These are phyloP conservation scores for Scrobipalpa atriplicella DNA, from an alignment of 2,888 invertebrate genomes.

Conservation along the genomic window DNA sequence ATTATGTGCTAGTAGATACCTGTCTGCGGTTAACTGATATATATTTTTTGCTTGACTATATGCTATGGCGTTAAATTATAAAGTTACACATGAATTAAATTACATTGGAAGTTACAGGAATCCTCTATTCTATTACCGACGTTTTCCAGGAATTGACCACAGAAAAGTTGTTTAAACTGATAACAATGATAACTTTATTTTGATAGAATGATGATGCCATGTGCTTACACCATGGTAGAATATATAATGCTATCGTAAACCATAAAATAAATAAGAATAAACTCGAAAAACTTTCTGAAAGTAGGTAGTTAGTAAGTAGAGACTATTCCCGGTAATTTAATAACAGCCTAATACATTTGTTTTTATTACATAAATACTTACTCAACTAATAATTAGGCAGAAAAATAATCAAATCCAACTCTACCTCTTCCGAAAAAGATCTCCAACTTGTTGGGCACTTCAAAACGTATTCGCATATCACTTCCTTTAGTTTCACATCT, in stretches of 20 bases:
- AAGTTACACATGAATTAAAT: too few relatives aligned
- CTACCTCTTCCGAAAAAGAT: slow-evolving; percentile 74
- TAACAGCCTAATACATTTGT: too few relatives aligned
- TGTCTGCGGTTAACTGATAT: slow-evolving; percentile 35
- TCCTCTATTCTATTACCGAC: too few relatives aligned
- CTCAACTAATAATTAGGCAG: slow-evolving; percentile 39
- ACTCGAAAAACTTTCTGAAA: neutral
- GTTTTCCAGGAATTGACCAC: neutral
- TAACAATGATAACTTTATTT: too few relatives aligned
- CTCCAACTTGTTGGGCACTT: slow-evolving; percentile 80
- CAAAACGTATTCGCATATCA: slow-evolving; percentile 78
- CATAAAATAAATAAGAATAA: too few relatives aligned
- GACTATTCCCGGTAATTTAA: neutral
- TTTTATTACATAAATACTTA: slow-evolving; percentile 31
- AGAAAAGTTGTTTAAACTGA: neutral
- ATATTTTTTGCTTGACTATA: neutral
- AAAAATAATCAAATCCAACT: slow-evolving; percentile 47
- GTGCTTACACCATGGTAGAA: too few relatives aligned
- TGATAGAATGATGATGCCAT: too few relatives aligned
- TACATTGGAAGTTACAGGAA: too few relatives aligned
- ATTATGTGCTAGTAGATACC: slow-evolving; percentile 28
- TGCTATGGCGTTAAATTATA: neutral
- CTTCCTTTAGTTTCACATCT: slow-evolving; percentile 52
- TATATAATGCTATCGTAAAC: too few relatives aligned
- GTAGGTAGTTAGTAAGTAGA: neutral